A percentile compares a stretch with the other conserved stretches of the same genome.
Evolutionary conservation across 2,113 vertebrate genomes (phyloP).

Genomic region (Semicossyphus pulcher): DNA sequence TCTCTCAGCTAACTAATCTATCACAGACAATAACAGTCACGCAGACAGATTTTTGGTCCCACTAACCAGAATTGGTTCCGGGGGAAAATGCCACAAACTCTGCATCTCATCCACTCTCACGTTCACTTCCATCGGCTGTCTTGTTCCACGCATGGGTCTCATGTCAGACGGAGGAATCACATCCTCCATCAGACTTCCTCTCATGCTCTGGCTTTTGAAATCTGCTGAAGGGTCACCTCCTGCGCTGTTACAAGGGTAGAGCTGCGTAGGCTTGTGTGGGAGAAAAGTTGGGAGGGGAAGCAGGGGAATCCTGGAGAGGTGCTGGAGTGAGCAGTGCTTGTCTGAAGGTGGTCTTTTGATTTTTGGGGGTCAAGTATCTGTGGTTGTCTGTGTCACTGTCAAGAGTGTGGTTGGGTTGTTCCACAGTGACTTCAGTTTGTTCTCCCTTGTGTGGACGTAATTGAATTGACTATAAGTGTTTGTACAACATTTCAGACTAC

Average conservation of each 20-base stretch:
- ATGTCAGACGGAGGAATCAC: conserved; percentile 17
- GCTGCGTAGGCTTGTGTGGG: background rate
- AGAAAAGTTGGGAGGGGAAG: background rate
- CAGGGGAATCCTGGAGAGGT: conserved; percentile 35
- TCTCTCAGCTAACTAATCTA: conserved; percentile 43
- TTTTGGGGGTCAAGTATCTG: conserved; percentile 19
- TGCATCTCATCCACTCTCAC: conserved; percentile 51
- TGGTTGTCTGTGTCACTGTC: conserved; percentile 40
- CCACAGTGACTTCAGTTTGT: conserved; percentile 6
- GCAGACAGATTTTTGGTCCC: conserved; percentile 29
- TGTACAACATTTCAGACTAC: background rate
- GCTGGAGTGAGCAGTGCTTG: conserved; percentile 39
- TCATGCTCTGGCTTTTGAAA: background rate
- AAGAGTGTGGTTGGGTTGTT: conserved; percentile 16
- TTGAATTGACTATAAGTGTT: conserved; percentile 18
- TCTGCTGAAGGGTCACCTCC: conserved; percentile 5
- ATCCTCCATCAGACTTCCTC: background rate
- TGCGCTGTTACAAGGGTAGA: background rate
- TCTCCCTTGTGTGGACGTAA: conserved; percentile 21
- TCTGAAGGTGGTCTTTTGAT: conserved; percentile 33
- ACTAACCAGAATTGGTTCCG: conserved; percentile 56
- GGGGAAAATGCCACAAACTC: conserved; percentile 14
- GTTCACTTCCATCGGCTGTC: conserved; percentile 40
- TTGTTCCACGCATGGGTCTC: conserved; percentile 45
- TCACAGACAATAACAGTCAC: conserved; percentile 29